Percentiles rank a stretch among this genome's conserved stretches.
Evolutionary conservation across 1,140 invertebrate species (phyloP).

Genomic region (Antheraea mylitta): DNA sequence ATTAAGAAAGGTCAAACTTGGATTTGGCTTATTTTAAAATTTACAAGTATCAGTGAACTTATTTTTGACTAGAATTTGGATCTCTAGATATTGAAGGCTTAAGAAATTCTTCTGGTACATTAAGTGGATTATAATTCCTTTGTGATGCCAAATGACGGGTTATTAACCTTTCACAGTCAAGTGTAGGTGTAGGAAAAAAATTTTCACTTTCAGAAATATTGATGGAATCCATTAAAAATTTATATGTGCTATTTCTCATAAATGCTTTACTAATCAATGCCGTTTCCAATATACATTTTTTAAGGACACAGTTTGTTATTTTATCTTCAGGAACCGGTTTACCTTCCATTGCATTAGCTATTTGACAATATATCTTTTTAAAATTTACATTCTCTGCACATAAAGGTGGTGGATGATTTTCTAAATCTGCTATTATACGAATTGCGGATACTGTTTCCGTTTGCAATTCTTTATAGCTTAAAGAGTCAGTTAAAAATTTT

Average conservation of each 20-base stretch:
- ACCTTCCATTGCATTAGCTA: slow-evolving; percentile 68
- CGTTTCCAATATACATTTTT: slow-evolving; percentile 59
- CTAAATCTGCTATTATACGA: slow-evolving; percentile 60
- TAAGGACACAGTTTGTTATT: slow-evolving; percentile 33
- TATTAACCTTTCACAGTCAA: slow-evolving; percentile 36
- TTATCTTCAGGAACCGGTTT: slow-evolving; percentile 47
- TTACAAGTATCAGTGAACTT: neutral
- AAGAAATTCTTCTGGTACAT: slow-evolving; percentile 45
- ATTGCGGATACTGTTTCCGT: slow-evolving; percentile 57
- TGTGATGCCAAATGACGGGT: slow-evolving; percentile 43
- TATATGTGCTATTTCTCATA: slow-evolving; percentile 35
- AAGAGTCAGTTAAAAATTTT: slow-evolving; percentile 44
- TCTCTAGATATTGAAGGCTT: slow-evolving; percentile 25
- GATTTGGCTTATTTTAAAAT: no score
- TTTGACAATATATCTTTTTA: slow-evolving; percentile 44
- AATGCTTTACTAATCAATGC: slow-evolving; percentile 54
- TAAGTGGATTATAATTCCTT: slow-evolving; percentile 59
- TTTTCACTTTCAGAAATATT: slow-evolving; percentile 33
- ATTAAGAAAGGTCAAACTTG: no score
- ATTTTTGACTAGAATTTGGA: neutral
- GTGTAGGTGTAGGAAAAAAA: slow-evolving; percentile 31
- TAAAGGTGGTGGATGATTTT: slow-evolving; percentile 41
- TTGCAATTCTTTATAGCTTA: slow-evolving; percentile 45
- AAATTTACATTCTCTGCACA: slow-evolving; percentile 54
- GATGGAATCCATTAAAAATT: slow-evolving; percentile 37